Evolutionary conservation across 2,797 vertebrate species (phyloP).

Genomic region (Ctenochaetus hawaiiensis): DNA sequence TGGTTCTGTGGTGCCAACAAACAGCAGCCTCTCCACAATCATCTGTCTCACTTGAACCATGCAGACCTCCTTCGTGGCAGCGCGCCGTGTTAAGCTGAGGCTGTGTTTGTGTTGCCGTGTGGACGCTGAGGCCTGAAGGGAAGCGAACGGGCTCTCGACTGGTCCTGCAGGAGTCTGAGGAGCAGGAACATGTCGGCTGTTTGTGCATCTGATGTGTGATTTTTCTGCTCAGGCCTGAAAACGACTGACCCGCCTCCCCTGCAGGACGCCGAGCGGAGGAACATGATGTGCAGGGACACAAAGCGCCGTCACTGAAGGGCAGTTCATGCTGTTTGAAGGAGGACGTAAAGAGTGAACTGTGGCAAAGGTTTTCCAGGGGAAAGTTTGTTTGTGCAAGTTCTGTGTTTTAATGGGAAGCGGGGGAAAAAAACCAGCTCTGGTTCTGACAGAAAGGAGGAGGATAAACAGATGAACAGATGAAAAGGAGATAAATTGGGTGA

Average conservation of each 20-base stretch:
- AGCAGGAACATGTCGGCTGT: not conserved
- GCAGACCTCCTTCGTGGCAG: not conserved
- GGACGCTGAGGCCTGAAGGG: not conserved
- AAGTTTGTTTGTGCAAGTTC: conserved; percentile 1
- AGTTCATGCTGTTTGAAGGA: not conserved
- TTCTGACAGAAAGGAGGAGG: not conserved
- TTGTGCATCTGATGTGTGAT: not conserved
- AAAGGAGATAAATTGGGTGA: not conserved
- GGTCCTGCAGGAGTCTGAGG: conserved; percentile 1
- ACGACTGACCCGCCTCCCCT: not conserved
- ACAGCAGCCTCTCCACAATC: conserved; percentile 56
- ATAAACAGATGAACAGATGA: not conserved
- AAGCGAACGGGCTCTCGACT: not conserved
- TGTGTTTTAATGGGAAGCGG: not conserved
- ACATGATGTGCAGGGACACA: not conserved
- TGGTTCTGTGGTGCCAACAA: conserved; percentile 45
- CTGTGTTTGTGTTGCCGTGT: not conserved
- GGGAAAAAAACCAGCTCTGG: not conserved
- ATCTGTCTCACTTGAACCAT: conserved; percentile 45
- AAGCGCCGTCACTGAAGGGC: not conserved
- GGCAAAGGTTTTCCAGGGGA: conserved; percentile 6
- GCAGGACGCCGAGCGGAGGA: not conserved
- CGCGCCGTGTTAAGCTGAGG: not conserved
- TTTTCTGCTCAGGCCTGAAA: not conserved
- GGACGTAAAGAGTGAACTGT: not conserved